phyloP scores from a whole-genome alignment of 2,797 vertebrate genomes.

The Miichthys miiuy region DNA sequence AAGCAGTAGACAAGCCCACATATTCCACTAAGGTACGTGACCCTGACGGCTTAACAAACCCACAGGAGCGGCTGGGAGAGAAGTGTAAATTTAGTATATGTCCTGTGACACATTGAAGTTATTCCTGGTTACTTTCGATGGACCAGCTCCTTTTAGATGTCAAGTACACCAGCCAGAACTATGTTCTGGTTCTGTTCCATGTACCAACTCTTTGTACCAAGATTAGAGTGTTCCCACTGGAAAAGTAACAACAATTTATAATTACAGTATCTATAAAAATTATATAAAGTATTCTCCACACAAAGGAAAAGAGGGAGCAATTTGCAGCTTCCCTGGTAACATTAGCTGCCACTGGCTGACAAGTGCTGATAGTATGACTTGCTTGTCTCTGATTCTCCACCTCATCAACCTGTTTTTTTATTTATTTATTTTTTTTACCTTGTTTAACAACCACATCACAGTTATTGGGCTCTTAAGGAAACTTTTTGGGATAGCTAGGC shows the following conservation, averaged over 20 bases:
- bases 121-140: neutral
- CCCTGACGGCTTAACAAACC: neutral
- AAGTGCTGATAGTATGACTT: no score
- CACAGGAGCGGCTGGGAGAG: neutral
- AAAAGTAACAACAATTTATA: neutral
- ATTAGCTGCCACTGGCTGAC: no score
- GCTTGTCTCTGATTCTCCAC: no score
- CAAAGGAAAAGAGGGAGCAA: neutral
- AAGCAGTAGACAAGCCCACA: slow-evolving; percentile 96
- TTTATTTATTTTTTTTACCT: no score
- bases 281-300: neutral
- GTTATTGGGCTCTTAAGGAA: no score
- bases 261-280: neutral
- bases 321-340: no score
- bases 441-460: no score
- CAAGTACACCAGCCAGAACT: neutral
- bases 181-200: slow-evolving; percentile 20
- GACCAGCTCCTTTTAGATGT: slow-evolving; percentile 1
- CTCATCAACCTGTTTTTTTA: no score
- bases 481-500: no score
- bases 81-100: neutral
- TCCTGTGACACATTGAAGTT: neutral
- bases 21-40: slow-evolving; percentile 94
- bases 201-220: neutral
- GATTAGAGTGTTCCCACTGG: no score